phyloP scores from a whole-genome alignment of 1,140 invertebrate species.

The Acromyrmex charruanus region DNA sequence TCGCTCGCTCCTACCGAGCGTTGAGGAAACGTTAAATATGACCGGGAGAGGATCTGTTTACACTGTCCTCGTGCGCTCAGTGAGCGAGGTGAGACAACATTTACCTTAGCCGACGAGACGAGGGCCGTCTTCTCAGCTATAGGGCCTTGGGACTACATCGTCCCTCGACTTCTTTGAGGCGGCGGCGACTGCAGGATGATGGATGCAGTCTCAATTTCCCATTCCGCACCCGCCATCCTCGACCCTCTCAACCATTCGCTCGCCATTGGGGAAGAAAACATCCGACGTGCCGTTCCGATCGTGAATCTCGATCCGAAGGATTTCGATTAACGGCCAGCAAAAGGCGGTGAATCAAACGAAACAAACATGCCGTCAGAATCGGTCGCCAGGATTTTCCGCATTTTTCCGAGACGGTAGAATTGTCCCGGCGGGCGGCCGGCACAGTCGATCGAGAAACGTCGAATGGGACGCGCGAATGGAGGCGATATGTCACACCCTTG shows the following conservation, averaged over 20 bases:
- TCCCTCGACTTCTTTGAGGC: conserved; percentile 75
- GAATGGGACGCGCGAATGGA: conserved; percentile 9
- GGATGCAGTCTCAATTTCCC: conserved; percentile 76
- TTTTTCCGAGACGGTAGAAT: conserved; percentile 12
- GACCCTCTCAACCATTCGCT: conserved; percentile 50
- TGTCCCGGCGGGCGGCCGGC: neutral
- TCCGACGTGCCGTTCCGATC: neutral
- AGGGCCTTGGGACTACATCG: neutral
- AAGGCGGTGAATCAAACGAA: conserved; percentile 61
- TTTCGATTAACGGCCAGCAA: conserved; percentile 69
- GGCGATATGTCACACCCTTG: conserved; percentile 40
- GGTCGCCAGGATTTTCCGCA: conserved; percentile 15
- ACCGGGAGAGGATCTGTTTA: conserved; percentile 73
- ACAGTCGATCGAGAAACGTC: conserved; percentile 40
- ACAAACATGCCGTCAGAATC: conserved; percentile 19
- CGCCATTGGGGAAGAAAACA: neutral
- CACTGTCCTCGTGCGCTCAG: conserved; percentile 66
- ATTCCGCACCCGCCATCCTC: conserved; percentile 6
- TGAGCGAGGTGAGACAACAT: conserved; percentile 75
- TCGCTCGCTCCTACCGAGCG: conserved; percentile 24
- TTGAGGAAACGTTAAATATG: conserved; percentile 73
- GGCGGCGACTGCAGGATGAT: conserved; percentile 61
- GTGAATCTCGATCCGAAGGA: conserved; percentile 30
- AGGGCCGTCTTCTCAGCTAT: conserved; percentile 39
- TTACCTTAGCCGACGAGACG: conserved; percentile 67